Evolutionary conservation across 2,888 invertebrate genomes (phyloP).

Genomic region (Steromphala cineraria): DNA sequence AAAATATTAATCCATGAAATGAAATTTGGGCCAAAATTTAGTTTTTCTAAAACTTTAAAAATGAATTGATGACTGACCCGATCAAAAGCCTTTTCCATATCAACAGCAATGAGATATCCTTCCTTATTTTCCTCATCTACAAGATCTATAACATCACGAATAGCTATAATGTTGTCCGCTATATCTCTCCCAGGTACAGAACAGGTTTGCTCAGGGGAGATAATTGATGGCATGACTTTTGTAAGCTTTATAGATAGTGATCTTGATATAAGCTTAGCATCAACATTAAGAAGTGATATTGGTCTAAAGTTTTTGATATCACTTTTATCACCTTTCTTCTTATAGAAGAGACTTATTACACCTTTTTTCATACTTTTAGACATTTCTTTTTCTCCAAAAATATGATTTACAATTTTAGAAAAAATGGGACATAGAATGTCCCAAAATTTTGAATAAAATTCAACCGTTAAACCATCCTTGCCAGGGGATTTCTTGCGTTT

Average conservation of each 20-base stretch:
- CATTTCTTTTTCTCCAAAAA: neutral
- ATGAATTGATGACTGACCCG: neutral
- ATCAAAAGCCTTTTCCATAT: neutral
- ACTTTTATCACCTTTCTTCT: neutral
- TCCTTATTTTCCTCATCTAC: neutral
- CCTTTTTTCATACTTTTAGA: neutral
- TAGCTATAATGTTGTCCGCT: neutral
- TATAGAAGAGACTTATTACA: too few species aligned
- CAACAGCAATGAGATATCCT: neutral
- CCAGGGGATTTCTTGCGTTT: neutral
- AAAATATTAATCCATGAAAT: neutral
- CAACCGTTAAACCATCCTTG: neutral
- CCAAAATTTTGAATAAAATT: slow-evolving; percentile 6
- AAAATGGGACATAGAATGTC: neutral
- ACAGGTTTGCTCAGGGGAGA: neutral
- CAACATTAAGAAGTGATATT: neutral
- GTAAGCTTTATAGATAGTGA: too few species aligned
- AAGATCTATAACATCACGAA: neutral
- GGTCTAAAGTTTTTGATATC: neutral
- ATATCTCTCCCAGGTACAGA: neutral
- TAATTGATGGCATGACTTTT: neutral
- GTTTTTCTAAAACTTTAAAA: neutral
- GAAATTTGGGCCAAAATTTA: neutral
- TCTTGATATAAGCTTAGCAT: too few species aligned
- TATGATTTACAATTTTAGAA: neutral